Conservation (phyloP, 2,113 vertebrate species). For the Charadrius vociferus region DNA sequence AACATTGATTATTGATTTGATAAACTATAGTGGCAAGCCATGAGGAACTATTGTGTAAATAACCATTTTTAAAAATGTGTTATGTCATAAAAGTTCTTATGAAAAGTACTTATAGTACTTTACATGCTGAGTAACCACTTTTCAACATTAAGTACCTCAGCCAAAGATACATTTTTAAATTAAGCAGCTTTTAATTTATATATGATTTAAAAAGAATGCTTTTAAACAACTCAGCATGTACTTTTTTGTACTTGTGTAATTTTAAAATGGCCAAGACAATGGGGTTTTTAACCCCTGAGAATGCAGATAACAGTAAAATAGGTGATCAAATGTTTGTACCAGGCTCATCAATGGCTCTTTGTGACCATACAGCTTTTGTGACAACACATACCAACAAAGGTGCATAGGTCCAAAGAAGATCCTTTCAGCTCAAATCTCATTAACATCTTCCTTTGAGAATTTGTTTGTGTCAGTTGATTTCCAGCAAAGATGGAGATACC, state of each 20-base stretch:
- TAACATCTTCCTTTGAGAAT: background rate
- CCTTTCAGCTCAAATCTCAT: background rate
- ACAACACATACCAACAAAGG: background rate
- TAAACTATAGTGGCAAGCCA: conserved; percentile 46
- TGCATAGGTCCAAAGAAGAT: background rate
- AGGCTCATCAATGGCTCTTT: background rate
- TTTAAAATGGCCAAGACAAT: conserved; percentile 19
- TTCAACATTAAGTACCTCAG: conserved; percentile 48
- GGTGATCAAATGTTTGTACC: background rate
- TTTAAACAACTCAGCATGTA: conserved; percentile 32
- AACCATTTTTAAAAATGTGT: conserved; percentile 20
- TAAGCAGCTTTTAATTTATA: conserved; percentile 68
- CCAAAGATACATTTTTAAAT: conserved; percentile 71
- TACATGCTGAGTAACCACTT: conserved; percentile 66
- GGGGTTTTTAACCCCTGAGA: background rate
- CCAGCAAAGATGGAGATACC: background rate
- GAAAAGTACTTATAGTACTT: conserved; percentile 45
- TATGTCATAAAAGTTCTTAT: conserved; percentile 55
- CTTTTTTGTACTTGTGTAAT: background rate
- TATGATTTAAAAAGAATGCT: background rate
- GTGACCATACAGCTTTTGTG: conserved; percentile 20
- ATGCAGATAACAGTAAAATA: background rate
- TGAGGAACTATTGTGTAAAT: conserved; percentile 61
- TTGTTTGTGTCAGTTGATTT: conserved; percentile 1
- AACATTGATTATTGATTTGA: conserved; percentile 69